Base-by-base conservation (phyloP, 2,113 vertebrate species). In the Callospermophilus lateralis region DNA sequence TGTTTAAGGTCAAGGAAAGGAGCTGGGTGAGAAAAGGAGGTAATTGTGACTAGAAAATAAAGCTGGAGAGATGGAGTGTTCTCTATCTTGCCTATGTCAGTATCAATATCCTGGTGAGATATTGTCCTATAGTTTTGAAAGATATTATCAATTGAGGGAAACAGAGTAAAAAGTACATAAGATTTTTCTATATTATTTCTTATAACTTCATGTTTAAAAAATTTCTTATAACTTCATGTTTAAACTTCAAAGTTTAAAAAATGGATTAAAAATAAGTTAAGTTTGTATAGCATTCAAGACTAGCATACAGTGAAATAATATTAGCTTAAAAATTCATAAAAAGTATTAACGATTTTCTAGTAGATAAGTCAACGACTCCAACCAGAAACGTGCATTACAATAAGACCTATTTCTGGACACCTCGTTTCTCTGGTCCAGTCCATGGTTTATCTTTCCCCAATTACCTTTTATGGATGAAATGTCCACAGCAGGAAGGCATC, bases 161-260 rank as follows among this genome's bases (percentile, higher is more conserved):
- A 42, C 3, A 7, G 1, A 26, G 37, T 51, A 55, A 65, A 63
- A 30, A 0, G 11, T 51, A 42, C 1, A 0, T 22, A 4, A 37
- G 24, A 10, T 63, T 28, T 61, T 30, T 68, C 32, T 58, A 1
- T 80, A 68, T 80, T 8, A 1, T n/a, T 53, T 70, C 45, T 77
- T 53, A 45, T 19, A 89, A 37, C 4, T 72, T 5, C 26, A 55
- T 16, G 11, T 72, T n/a, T n/a, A n/a, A n/a, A n/a, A n/a, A n/a
- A 1, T n/a, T 53, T 70, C 45, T 77, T 53, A 45, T 19, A 89
- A 37, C 4, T 72, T 5, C 26, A 55, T 16, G 11, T 72, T n/a
- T n/a, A n/a, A n/a, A n/a, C n/a, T n/a, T 53, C 34, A 68, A 74
- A 45, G 80, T 80, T 12, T 84, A 78, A 37, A 28, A n/a, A 32